A percentile compares a stretch with the other conserved stretches of the same genome.
These are phyloP conservation scores for Melolontha melolontha DNA, from an alignment of 2,888 invertebrate genomes.

Conservation along the genomic window DNA sequence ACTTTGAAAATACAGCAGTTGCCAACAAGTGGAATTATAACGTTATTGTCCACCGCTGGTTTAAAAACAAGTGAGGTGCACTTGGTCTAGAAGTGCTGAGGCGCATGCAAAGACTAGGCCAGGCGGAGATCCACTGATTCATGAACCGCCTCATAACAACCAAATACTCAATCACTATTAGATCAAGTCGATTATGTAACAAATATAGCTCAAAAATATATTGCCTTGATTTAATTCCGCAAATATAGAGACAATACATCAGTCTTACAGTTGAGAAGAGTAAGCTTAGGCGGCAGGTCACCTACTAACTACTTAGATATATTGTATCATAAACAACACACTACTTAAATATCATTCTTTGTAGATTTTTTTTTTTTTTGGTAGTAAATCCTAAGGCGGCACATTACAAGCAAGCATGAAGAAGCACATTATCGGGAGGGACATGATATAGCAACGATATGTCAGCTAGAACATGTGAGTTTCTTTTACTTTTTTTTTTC, in stretches of 20 bases:
- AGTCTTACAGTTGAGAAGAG: constrained; percentile 64
- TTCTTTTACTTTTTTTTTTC: constrained; percentile 50
- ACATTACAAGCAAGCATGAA: constrained; percentile 59
- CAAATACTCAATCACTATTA: constrained; percentile 51
- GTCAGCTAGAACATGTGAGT: constrained; percentile 58
- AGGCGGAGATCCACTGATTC: constrained; percentile 29
- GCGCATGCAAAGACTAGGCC: constrained; percentile 53
- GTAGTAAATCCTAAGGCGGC: constrained; percentile 49
- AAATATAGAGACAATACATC: constrained; percentile 63
- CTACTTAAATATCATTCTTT: constrained; percentile 30
- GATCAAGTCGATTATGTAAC: constrained; percentile 54
- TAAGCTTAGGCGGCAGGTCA: constrained; percentile 51
- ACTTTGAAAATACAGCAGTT: constrained; percentile 64
- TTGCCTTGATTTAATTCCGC: constrained; percentile 64
- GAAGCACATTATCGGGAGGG: constrained; percentile 65
- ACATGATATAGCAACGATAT: constrained; percentile 54
- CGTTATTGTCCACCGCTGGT: constrained; percentile 65
- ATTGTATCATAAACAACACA: constrained; percentile 41
- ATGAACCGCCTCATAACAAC: constrained; percentile 48
- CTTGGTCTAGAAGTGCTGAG: constrained; percentile 55
- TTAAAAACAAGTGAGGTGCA: constrained; percentile 59
- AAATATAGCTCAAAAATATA: constrained; percentile 67
- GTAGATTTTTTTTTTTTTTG: background rate
- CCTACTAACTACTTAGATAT: constrained; percentile 44
- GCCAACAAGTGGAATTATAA: constrained; percentile 63